Conservation (phyloP, 2,888 invertebrate genomes). For the Leptinotarsa peninsularis region DNA sequence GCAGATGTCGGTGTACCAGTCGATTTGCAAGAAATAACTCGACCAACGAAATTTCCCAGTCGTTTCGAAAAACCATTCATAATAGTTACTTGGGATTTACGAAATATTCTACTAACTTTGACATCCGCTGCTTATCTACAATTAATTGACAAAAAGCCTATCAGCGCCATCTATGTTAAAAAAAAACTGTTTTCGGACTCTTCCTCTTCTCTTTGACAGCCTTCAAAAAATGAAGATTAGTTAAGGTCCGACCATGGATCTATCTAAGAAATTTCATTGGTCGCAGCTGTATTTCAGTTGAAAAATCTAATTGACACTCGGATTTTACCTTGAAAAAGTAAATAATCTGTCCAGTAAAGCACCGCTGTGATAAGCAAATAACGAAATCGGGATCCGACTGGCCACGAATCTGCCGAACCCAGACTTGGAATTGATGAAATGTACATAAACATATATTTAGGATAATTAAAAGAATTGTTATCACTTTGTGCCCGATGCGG, state of each 20-base stretch:
- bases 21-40: not conserved
- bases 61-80: not conserved
- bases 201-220: too few species aligned
- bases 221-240: too few species aligned
- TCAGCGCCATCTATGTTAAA: too few species aligned
- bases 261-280: too few species aligned
- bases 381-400: not conserved
- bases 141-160: too few species aligned
- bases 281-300: too few species aligned
- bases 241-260: too few species aligned
- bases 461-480: conserved; percentile 46
- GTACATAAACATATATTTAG: conserved; percentile 41
- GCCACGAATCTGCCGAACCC: conserved; percentile 22
- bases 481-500: conserved; percentile 43
- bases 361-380: conserved; percentile 6
- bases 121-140: too few species aligned
- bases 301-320: not conserved
- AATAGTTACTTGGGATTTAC: too few species aligned
- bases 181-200: too few species aligned
- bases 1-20: conserved; percentile 21
- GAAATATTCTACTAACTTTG: too few species aligned
- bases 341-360: conserved; percentile 9
- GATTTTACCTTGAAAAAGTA: conserved; percentile 7
- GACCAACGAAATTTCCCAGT: not conserved
- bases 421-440: conserved; percentile 26